Conservation (phyloP, 2,888 invertebrate species). For the Neocrepidodera transversa region DNA sequence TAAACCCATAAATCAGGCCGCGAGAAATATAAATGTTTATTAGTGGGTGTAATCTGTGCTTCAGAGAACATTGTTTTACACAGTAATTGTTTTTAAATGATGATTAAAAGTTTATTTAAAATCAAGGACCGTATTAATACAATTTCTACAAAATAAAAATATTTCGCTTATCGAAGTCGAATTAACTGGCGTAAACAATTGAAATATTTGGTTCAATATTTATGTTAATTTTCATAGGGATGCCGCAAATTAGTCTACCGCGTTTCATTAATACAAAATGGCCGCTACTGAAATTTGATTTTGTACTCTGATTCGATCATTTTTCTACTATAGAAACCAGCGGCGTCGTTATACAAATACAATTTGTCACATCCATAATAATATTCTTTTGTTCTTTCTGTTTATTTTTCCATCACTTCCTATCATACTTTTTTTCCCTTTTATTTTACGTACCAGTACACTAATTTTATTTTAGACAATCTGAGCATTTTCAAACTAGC, state of each 20-base stretch:
- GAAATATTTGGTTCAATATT: conserved; percentile 17
- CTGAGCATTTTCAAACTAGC: too few relatives aligned
- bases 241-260: conserved; percentile 10
- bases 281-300: conserved; percentile 19
- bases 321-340: too few relatives aligned
- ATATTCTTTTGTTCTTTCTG: too few relatives aligned
- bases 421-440: too few relatives aligned
- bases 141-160: too few relatives aligned
- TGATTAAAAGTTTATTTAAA: background rate
- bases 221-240: conserved; percentile 20
- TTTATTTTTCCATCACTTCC: too few relatives aligned
- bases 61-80: background rate
- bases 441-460: too few relatives aligned
- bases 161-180: conserved; percentile 14
- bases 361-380: too few relatives aligned
- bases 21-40: conserved; percentile 10
- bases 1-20: background rate
- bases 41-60: background rate
- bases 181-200: conserved; percentile 16
- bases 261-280: conserved; percentile 24
- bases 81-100: conserved; percentile 3
- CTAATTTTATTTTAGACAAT: too few relatives aligned
- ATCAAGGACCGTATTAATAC: too few relatives aligned
- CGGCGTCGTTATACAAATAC: too few relatives aligned
- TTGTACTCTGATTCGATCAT: conserved; percentile 19